A percentile compares a stretch with the other conserved stretches of the same genome.
Evolutionary conservation across 2,113 vertebrate species (phyloP).

Genomic region (Diglossa brunneiventris): DNA sequence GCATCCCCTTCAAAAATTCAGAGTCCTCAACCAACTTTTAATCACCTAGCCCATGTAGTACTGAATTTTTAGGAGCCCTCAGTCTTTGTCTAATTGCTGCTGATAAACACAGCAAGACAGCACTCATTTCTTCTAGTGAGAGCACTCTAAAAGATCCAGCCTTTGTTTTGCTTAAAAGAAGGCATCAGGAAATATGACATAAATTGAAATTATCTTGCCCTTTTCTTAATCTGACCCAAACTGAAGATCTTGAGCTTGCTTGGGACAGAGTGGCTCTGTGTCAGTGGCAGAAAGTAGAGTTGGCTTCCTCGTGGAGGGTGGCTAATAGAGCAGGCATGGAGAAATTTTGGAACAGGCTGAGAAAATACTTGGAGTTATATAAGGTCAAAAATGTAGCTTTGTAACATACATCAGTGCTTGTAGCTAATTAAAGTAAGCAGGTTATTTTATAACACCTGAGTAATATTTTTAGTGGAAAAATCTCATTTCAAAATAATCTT

Average conservation of each 20-base stretch:
- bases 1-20: neutral
- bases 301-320: neutral
- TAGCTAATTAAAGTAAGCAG: neutral
- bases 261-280: neutral
- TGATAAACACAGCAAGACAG: neutral
- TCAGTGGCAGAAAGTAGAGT: neutral
- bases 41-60: neutral
- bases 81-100: neutral
- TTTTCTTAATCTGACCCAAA: neutral
- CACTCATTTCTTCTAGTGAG: neutral
- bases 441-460: neutral
- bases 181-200: neutral
- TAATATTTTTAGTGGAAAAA: neutral
- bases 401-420: neutral
- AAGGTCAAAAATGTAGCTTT: neutral
- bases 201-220: neutral
- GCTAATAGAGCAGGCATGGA: neutral
- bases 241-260: neutral
- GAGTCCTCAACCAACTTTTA: neutral
- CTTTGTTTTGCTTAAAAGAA: neutral
- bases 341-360: neutral
- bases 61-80: neutral
- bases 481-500: slow-evolving; percentile 11
- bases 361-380: neutral
- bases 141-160: neutral